Percentiles rank a stretch among this genome's conserved stretches.
Evolutionary conservation across 2,888 invertebrate species (phyloP).

Genomic region (Branchinecta sandiegonensis): DNA sequence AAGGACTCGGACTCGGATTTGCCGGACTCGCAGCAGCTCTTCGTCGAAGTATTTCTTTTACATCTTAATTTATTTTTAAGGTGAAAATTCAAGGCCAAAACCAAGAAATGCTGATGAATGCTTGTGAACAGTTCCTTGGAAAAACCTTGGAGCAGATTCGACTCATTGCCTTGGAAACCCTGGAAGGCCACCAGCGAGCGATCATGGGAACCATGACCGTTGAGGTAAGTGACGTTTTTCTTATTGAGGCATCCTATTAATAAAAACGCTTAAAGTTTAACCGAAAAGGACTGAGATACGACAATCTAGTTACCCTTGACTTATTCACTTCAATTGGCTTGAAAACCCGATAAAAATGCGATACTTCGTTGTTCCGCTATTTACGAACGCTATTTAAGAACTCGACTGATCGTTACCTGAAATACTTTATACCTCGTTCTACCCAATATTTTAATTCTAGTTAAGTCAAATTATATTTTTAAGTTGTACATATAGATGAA

Average conservation of each 20-base stretch:
- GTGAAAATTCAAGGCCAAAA: constrained; percentile 79
- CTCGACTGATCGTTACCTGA: too few relatives aligned
- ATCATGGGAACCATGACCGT: constrained; percentile 96
- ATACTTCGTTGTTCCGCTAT: too few relatives aligned
- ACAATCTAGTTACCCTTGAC: too few relatives aligned
- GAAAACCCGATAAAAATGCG: too few relatives aligned
- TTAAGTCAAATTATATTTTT: too few relatives aligned
- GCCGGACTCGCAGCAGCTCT: too few relatives aligned
- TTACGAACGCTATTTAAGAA: constrained; percentile 16
- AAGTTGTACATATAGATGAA: too few relatives aligned
- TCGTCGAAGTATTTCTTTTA: too few relatives aligned
- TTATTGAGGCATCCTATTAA: constrained; percentile 9
- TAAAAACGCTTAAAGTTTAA: neutral
- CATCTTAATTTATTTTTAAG: constrained; percentile 34
- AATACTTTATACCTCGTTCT: too few relatives aligned
- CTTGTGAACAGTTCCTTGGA: constrained; percentile 85
- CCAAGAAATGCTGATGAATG: constrained; percentile 73
- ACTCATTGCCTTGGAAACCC: constrained; percentile 74
- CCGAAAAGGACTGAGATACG: too few relatives aligned
- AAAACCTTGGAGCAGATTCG: constrained; percentile 75
- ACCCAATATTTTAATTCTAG: too few relatives aligned
- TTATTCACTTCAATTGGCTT: neutral
- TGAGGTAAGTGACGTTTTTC: constrained; percentile 42
- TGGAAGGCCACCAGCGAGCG: constrained; percentile 85
- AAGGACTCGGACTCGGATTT: too few relatives aligned